Base-by-base conservation (phyloP, 2,797 vertebrate species). In the Thripadectes ignobilis region DNA sequence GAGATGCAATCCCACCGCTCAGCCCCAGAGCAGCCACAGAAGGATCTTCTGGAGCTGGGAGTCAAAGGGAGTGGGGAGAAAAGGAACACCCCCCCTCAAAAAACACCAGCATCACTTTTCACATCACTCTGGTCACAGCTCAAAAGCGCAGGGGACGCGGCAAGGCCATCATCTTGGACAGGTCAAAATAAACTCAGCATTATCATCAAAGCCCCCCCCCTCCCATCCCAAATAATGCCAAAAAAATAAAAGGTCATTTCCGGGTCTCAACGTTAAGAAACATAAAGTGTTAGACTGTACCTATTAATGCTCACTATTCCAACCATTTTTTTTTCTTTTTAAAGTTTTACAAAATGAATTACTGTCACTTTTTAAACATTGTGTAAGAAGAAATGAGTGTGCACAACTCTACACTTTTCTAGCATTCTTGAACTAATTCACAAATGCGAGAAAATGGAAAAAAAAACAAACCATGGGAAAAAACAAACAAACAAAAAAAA, bases 371-470 rank as follows among this genome's bases (percentile, higher is more conserved):
- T 97, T 98, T 96, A 96, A 98, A 98, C 98, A 97, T 97, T 75
- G 96, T 96, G 97, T 92, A 95, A 98, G 95, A 97, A 97, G 98
- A 98, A 98, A 98, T 97, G 97, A 98, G 97, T 97, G 98, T 98
- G 98, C 98, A 98, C 98, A 98, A 98, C 98, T 98, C 98, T 99
- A 99, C 98, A 98, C 97, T 98, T 98, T 98, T 98, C 98, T 98
- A 98, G 98, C 98, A 98, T 99, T 98, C 98, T 98, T 98, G 98
- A 98, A 98, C 98, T 98, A 98, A 98, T 98, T 98, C 98, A 99
- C 98, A 98, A 98, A 98, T 98, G 98, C 97, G 39, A 98, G 97
- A 97, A 98, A 98, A 97, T 88, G 87, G 93, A 5, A 59, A 90
- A 89, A 29, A 77, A 48, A 80, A 51, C 88, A 96, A 95, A 94